Evolutionary conservation across 2,888 invertebrate genomes (phyloP), one percentile per base, ranked within the genome.

Genomic region (Drosophila colorata): DNA sequence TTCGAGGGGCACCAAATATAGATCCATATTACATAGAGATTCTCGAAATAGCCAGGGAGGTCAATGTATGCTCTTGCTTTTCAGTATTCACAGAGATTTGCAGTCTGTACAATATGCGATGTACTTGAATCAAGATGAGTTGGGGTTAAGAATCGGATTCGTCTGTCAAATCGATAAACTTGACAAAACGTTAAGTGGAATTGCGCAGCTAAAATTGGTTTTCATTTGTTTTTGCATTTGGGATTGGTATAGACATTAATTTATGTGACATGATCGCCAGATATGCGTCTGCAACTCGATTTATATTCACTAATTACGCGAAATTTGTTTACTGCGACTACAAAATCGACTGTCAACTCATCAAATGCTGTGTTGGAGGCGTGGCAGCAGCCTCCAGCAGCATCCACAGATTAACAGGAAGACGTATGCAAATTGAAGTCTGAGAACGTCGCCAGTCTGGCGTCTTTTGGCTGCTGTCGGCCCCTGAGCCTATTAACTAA

Each of bases 401-500:
- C 16, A 37, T 23, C 16, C 23, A 6, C 18, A 25, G 23, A 25
- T 33, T 33, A 41, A 46, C 35, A 20, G 28, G 8, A 5, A 57
- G 47, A 66, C 48, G 51, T 35, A 47, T 35, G 41, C 25, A 57
- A 51, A 70, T 51, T 51, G 49, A 28, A 18, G 49, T 44, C 20
- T 23, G 64, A 35, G 52, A 31, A 31, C 60, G 47, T 38, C 75
- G 75, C 78, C 75, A 74, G 78, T 20, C 74, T 69, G 78, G 74
- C 74, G 74, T 37, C 57, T 16, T 23, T n/a, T 44, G 20, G n/a
- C 37, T 40, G 33, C 0, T 31, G 49, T 51, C 37, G 48, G 49
- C 57, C 68, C 40, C 55, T 48, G 66, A 49, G 64, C 63, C 80
- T 75, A 78, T 75, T 78, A 64, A 73, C 84, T 72, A 78, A 84